Conservation (phyloP, 1,140 invertebrate species). For the Nymphalis io region DNA sequence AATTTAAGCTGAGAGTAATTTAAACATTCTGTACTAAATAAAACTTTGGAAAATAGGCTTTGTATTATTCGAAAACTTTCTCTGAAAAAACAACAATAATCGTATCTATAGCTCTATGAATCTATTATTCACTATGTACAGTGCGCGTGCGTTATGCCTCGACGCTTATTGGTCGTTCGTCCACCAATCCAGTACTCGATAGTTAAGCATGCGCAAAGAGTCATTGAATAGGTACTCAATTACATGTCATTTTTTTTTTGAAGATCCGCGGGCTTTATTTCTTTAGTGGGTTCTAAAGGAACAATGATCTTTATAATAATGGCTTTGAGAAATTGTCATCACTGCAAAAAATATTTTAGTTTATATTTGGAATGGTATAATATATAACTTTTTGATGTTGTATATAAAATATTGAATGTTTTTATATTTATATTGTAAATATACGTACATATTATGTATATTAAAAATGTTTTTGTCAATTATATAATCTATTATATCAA, state of each 20-base stretch:
- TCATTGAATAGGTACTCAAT: conserved; percentile 11
- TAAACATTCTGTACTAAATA: too few species aligned
- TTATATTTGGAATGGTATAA: background rate
- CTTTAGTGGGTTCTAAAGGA: background rate
- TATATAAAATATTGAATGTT: too few species aligned
- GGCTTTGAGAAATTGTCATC: too few species aligned
- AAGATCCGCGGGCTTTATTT: conserved; percentile 7
- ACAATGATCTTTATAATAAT: background rate
- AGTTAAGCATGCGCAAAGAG: conserved; percentile 6
- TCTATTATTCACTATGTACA: conserved; percentile 19
- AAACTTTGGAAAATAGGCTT: too few species aligned
- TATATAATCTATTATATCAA: too few species aligned
- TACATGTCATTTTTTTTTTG: conserved; percentile 2
- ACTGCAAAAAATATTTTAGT: too few species aligned
- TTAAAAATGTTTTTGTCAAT: too few species aligned
- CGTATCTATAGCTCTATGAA: background rate
- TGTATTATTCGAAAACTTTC: too few species aligned
- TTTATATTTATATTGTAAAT: too few species aligned
- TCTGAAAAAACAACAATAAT: background rate
- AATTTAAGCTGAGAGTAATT: too few species aligned
- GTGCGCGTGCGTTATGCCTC: conserved; percentile 33
- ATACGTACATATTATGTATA: too few species aligned
- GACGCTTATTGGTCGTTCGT: conserved; percentile 25
- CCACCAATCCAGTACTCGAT: conserved; percentile 24
- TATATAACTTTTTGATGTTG: too few species aligned